Base-by-base conservation (phyloP, 2,888 invertebrate species). In the Ophioninae sp. region DNA sequence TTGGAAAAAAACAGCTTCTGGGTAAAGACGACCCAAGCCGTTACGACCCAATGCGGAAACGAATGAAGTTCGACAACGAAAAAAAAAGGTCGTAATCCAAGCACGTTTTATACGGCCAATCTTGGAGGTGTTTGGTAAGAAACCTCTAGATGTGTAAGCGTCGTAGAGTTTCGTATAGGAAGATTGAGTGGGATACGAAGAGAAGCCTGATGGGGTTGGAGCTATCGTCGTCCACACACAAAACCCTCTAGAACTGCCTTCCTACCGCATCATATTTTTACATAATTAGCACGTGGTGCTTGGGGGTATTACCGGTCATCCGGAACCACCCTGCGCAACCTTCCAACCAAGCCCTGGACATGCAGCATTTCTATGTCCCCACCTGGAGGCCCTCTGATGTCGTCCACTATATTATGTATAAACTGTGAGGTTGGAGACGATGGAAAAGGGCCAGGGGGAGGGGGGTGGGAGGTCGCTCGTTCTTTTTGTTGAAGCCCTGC, bases 251-350 rank as follows among this genome's bases (percentile, higher is more conserved):
- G 87, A 87, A 88, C 88, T 89, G 85, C 89, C 88, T 88, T 88
- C 89, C 87, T 88, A 92, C 91, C 90, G 88, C 91, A 90, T 91
- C 91, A 90, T 92, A 92, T 92, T 92, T 92, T 92, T 92, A 90
- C 91, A 92, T 92, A 92, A 92, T 92, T 92, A 92, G 91, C 92
- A 91, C 91, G 91, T 90, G 91, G 91, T 90, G 90, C 89, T 90
- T 88, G 87, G 87, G 87, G 77, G 87, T 89, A 88, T 91, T 90
- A 90, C 87, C 30, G 88, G 89, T 87, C 86, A 85, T 77, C 69
- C 44, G 30, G 59, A 13, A 61, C 78, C 30, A 69, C 76, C 68
- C 61, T 67, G 65, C 67, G 17, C 64, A 64, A 7, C 63, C 23
- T 61, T 30, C 51, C 44, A n/a, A 59, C 22, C 69, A 63, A 39